These are phyloP conservation scores for Nomada goodeniana DNA, from an alignment of 2,888 invertebrate species.

Conservation along the genomic window DNA sequence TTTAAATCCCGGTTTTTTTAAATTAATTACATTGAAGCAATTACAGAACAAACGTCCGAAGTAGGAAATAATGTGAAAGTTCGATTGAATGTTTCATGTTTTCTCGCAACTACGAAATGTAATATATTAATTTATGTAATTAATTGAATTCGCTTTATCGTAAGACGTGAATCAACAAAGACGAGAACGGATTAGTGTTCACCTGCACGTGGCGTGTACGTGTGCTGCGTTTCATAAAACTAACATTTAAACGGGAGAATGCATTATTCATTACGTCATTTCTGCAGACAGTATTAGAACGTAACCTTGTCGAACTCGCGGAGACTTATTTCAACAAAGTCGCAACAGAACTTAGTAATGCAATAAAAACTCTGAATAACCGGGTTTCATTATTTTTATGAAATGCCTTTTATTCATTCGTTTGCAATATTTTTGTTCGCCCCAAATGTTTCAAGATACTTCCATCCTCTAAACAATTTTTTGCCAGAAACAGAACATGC, in stretches of 20 bases:
- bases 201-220: constrained; percentile 35
- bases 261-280: constrained; percentile 65
- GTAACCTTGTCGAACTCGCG: constrained; percentile 63
- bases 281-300: constrained; percentile 67
- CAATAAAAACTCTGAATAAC: background rate
- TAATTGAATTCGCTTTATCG: constrained; percentile 20
- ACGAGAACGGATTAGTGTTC: constrained; percentile 26
- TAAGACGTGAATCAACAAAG: constrained; percentile 25
- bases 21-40: background rate
- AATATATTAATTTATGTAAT: constrained; percentile 31
- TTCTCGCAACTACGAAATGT: constrained; percentile 1
- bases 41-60: background rate
- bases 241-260: constrained; percentile 59
- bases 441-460: background rate
- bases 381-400: background rate
- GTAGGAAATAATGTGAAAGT: too few species aligned
- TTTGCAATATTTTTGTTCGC: background rate
- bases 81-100: constrained; percentile 7
- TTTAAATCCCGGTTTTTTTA: too few species aligned
- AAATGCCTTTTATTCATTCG: background rate
- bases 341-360: constrained; percentile 25
- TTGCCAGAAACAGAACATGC: background rate
- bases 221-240: constrained; percentile 55
- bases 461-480: background rate
- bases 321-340: constrained; percentile 56